These are phyloP conservation scores for Takifugu bimaculatus DNA, from an alignment of 2,113 vertebrate species.

Conservation along the genomic window DNA sequence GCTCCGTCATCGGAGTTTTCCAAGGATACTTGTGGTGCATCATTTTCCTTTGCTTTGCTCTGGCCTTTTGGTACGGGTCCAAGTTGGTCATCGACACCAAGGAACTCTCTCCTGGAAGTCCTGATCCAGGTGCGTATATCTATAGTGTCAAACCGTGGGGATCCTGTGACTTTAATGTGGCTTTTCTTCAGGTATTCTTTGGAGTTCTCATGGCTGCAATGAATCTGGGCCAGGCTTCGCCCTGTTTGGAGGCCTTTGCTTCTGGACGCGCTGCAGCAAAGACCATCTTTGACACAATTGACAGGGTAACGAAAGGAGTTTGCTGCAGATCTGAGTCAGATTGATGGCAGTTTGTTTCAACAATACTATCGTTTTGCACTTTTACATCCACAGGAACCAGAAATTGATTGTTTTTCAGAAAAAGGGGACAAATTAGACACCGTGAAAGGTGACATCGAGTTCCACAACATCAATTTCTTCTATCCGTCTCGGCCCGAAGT, in stretches of 20 bases:
- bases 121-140: slow-evolving; percentile 69
- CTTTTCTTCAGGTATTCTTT: slow-evolving; percentile 73
- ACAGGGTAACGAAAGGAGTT: slow-evolving; percentile 62
- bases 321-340: background rate
- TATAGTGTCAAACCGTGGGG: background rate
- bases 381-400: slow-evolving; percentile 61
- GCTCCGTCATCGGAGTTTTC: slow-evolving; percentile 67
- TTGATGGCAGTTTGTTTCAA: background rate
- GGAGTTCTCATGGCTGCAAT: slow-evolving; percentile 74
- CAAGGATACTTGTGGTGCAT: slow-evolving; percentile 77
- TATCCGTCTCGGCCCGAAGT: slow-evolving; percentile 75
- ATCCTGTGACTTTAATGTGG: background rate
- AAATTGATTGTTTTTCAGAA: slow-evolving; percentile 77
- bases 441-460: slow-evolving; percentile 76
- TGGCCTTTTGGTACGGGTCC: slow-evolving; percentile 78
- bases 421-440: slow-evolving; percentile 71
- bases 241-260: slow-evolving; percentile 76
- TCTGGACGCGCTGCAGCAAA: slow-evolving; percentile 75
- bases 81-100: slow-evolving; percentile 73
- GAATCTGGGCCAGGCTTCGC: slow-evolving; percentile 73
- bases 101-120: slow-evolving; percentile 71
- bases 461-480: slow-evolving; percentile 70
- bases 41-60: slow-evolving; percentile 73
- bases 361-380: slow-evolving; percentile 2
- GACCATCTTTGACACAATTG: slow-evolving; percentile 75